Conservation (phyloP, 2,797 vertebrate species). For the Ficedula albicollis region DNA sequence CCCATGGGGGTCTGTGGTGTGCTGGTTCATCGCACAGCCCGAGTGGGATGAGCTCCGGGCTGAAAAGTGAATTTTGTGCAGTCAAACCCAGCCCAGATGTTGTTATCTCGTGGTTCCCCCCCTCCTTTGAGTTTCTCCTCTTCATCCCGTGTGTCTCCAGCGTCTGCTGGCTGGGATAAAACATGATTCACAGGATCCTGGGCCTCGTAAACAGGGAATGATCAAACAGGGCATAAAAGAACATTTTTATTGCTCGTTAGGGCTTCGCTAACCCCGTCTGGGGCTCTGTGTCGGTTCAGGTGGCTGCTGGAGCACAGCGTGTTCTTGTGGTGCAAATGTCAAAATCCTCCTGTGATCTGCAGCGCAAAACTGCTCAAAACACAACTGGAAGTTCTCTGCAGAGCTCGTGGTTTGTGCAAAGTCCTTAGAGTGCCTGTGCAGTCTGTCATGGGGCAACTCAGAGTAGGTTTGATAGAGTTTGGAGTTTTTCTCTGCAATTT, state of each 20-base stretch:
- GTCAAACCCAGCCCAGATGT: neutral
- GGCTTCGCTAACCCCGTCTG: neutral
- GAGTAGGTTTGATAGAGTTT: rapidly evolving
- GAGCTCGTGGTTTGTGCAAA: neutral
- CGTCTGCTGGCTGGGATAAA: neutral
- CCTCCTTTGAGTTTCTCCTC: neutral
- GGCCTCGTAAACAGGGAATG: neutral
- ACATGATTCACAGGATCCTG: neutral
- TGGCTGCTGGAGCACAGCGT: neutral
- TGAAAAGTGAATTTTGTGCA: neutral
- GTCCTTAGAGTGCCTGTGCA: neutral
- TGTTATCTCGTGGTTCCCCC: neutral
- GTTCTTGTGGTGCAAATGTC: neutral
- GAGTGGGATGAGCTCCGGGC: rapidly evolving
- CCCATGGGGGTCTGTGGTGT: rapidly evolving
- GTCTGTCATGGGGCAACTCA: rapidly evolving
- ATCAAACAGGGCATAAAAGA: neutral
- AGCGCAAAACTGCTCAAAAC: neutral
- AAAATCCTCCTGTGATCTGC: neutral
- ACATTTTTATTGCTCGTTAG: neutral
- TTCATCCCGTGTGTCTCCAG: neutral
- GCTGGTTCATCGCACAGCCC: neutral
- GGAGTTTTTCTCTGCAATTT: neutral
- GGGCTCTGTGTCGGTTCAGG: neutral
- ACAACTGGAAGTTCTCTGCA: rapidly evolving